Conservation (phyloP, 2,888 invertebrate species). For the Nemotelus pantherinus region DNA sequence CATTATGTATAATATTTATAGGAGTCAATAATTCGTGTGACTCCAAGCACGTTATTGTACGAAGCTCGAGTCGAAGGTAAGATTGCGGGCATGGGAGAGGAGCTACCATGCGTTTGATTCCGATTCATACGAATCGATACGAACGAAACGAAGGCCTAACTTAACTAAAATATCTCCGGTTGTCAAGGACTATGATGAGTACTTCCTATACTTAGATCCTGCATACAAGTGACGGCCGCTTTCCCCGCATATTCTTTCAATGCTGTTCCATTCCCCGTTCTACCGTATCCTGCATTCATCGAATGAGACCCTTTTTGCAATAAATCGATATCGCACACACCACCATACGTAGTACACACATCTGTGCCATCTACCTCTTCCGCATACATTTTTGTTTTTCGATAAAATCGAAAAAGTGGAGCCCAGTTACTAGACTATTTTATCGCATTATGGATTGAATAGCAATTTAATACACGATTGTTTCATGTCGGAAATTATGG, state of each 20-base stretch:
- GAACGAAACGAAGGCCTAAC: conserved; percentile 34
- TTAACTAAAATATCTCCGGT: conserved; percentile 43
- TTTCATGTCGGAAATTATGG: conserved; percentile 39
- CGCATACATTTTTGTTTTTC: conserved; percentile 18
- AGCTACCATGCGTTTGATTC: neutral
- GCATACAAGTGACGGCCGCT: conserved; percentile 4
- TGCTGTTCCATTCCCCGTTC: neutral
- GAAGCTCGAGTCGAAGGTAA: neutral
- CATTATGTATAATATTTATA: conserved; percentile 11
- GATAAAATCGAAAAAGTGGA: conserved; percentile 22
- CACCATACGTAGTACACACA: neutral
- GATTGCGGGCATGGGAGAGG: neutral
- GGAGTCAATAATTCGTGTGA: conserved; percentile 16
- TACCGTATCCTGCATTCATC: conserved; percentile 11
- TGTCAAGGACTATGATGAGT: conserved; percentile 42
- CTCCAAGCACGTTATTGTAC: conserved; percentile 19
- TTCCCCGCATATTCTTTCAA: neutral
- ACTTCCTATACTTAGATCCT: conserved; percentile 8
- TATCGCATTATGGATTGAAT: conserved; percentile 31
- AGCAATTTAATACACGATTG: conserved; percentile 32
- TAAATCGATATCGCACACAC: conserved; percentile 36
- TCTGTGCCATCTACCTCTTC: neutral
- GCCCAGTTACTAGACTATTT: conserved; percentile 37
- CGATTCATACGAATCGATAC: conserved; percentile 34
- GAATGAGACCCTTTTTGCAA: conserved; percentile 25